These are phyloP conservation scores for Seira ritae DNA, from an alignment of 2,888 invertebrate genomes.

Conservation along the genomic window DNA sequence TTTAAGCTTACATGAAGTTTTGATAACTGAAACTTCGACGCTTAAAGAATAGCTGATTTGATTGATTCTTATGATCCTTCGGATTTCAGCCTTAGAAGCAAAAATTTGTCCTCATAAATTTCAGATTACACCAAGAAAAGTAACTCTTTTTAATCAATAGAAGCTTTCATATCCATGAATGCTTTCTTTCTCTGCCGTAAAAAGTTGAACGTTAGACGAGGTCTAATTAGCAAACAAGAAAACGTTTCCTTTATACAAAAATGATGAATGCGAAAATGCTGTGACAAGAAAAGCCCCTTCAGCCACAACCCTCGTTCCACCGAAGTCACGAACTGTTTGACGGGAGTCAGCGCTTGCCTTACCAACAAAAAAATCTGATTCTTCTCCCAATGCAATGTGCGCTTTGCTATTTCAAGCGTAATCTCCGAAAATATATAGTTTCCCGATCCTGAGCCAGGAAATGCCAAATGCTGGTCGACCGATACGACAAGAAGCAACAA, in stretches of 20 bases:
- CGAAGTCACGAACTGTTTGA: conserved; percentile 51
- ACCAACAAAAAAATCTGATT: too few relatives aligned
- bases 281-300: conserved; percentile 42
- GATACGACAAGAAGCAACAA: too few relatives aligned
- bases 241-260: background rate
- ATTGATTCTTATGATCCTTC: too few relatives aligned
- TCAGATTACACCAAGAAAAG: background rate
- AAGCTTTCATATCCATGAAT: background rate
- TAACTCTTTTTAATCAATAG: background rate
- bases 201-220: background rate
- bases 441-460: too few relatives aligned
- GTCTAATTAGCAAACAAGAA: background rate
- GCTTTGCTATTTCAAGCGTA: too few relatives aligned
- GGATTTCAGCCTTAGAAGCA: background rate
- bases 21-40: too few relatives aligned
- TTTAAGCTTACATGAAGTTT: too few relatives aligned
- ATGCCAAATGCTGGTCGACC: too few relatives aligned
- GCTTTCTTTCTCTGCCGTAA: background rate
- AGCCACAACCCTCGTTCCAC: conserved; percentile 36
- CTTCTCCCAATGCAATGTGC: too few relatives aligned
- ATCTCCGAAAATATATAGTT: too few relatives aligned
- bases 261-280: conserved; percentile 54
- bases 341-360: too few relatives aligned
- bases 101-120: background rate
- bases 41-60: too few relatives aligned